Evolutionary conservation across 2,888 invertebrate species (phyloP).

Genomic region (Dilophus febrilis): DNA sequence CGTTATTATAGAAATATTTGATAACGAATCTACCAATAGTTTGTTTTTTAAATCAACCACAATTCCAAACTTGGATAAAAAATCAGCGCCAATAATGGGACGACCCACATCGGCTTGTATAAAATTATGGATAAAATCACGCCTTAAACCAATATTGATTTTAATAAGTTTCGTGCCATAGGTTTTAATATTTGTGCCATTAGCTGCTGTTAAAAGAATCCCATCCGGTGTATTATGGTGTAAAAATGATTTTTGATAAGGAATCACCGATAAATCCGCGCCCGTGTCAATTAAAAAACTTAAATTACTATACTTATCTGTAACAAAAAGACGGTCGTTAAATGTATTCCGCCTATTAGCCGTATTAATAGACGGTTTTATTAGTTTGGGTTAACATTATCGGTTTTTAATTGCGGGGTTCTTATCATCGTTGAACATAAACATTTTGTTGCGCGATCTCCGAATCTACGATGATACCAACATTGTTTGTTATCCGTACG

Average conservation of each 20-base stretch:
- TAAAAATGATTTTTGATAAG: neutral
- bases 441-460: too few species aligned
- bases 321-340: neutral
- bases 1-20: neutral
- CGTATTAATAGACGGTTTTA: too few species aligned
- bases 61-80: neutral
- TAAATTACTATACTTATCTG: neutral
- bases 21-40: neutral
- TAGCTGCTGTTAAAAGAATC: neutral
- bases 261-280: neutral
- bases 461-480: too few species aligned
- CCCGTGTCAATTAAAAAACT: neutral
- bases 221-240: too few species aligned
- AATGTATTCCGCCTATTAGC: neutral
- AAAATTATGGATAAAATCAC: too few species aligned
- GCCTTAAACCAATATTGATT: neutral
- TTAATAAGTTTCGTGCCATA: neutral
- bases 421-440: too few species aligned
- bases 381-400: too few species aligned
- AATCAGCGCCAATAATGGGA: too few species aligned
- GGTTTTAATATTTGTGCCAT: neutral
- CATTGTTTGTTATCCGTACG: too few species aligned
- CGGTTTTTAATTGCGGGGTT: too few species aligned
- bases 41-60: neutral
- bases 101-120: too few species aligned